phyloP scores from a whole-genome alignment of 2,113 vertebrate species.

The Calidris pugnax region DNA sequence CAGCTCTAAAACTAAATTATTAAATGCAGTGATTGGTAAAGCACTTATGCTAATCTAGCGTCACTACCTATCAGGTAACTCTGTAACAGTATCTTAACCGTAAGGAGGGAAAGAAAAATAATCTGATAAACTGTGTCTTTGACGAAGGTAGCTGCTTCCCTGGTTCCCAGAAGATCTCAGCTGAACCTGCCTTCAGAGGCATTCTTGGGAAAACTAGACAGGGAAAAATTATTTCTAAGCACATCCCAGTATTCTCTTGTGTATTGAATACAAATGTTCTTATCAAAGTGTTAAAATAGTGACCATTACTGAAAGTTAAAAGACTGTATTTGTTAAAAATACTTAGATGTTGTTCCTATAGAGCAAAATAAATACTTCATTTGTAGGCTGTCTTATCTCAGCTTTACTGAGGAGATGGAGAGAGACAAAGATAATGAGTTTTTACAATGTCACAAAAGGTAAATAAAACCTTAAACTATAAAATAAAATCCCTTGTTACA shows the following conservation, averaged over 20 bases:
- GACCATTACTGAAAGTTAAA: background rate
- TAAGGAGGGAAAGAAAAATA: background rate
- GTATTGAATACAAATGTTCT: conserved; percentile 38
- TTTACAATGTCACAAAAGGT: conserved; percentile 55
- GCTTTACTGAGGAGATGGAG: conserved; percentile 14
- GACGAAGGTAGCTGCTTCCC: background rate
- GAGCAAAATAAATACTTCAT: background rate
- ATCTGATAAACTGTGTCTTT: background rate
- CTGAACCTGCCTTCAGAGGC: background rate
- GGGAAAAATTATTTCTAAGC: conserved; percentile 29
- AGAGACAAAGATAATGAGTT: conserved; percentile 56
- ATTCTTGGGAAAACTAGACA: conserved; percentile 14
- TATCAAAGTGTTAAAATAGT: background rate
- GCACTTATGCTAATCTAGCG: background rate
- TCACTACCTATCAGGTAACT: background rate
- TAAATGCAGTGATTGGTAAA: background rate
- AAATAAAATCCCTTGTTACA: conserved; percentile 25
- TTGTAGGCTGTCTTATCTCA: conserved; percentile 56
- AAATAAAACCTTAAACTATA: conserved; percentile 51
- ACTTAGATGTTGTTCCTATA: background rate
- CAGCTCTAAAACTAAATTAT: background rate
- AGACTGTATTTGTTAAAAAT: background rate
- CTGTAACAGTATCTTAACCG: background rate
- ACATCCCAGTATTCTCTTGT: background rate
- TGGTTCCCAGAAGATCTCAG: conserved; percentile 14